phyloP scores from a whole-genome alignment of 2,888 invertebrate species.

The Drosophila kokeensis region DNA sequence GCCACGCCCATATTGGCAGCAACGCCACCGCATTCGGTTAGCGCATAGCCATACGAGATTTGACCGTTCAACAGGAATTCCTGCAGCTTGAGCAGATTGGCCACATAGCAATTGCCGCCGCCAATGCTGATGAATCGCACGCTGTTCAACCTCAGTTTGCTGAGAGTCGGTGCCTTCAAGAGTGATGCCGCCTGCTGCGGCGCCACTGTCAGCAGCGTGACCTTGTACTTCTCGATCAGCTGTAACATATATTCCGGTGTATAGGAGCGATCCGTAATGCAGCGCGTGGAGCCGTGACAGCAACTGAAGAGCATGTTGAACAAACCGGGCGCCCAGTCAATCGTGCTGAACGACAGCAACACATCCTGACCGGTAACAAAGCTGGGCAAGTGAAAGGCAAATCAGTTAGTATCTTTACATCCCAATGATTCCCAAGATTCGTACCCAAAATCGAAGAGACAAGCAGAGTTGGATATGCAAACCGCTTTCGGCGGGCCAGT shows the following conservation, averaged over 20 bases:
- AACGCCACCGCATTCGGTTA: conserved; percentile 80
- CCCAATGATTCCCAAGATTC: background rate
- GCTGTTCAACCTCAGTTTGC: conserved; percentile 62
- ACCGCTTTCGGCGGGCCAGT: conserved; percentile 82
- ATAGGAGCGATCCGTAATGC: conserved; percentile 78
- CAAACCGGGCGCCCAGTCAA: conserved; percentile 81
- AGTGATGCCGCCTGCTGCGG: conserved; percentile 74
- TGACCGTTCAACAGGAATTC: conserved; percentile 70
- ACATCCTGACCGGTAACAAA: conserved; percentile 80
- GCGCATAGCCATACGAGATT: conserved; percentile 78
- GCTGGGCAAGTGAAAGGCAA: conserved; percentile 39
- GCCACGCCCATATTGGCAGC: conserved; percentile 75
- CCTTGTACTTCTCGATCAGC: conserved; percentile 77
- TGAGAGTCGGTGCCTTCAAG: conserved; percentile 67
- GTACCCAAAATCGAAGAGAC: conserved; percentile 81
- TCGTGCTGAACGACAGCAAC: conserved; percentile 76
- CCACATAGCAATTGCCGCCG: conserved; percentile 76
- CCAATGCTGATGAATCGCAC: conserved; percentile 75
- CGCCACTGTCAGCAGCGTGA: conserved; percentile 73
- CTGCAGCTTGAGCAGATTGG: conserved; percentile 73
- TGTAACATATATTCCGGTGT: conserved; percentile 75
- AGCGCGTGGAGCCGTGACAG: conserved; percentile 77
- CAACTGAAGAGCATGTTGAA: conserved; percentile 79
- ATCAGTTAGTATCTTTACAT: background rate
- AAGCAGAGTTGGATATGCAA: conserved; percentile 78